Percentiles rank a stretch among this genome's conserved stretches.
phyloP scores from a whole-genome alignment of 1,140 invertebrate genomes.

The Eriocheir sinensis region DNA sequence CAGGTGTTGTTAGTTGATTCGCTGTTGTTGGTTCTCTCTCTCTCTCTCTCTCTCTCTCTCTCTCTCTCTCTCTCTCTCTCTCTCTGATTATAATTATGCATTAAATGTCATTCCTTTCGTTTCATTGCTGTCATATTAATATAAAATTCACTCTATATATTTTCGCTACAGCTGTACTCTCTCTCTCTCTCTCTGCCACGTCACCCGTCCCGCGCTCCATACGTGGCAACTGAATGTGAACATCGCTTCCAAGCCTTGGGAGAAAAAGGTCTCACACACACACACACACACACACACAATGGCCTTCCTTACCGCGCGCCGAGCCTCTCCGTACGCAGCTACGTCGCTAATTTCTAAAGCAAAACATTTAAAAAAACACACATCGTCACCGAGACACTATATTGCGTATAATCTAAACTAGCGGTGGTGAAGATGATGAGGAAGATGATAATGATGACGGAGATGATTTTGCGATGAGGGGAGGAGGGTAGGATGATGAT shows the following conservation, averaged over 20 bases:
- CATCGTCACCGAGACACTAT: too few relatives aligned
- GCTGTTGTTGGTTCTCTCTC: conserved; percentile 19
- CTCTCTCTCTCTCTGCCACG: conserved; percentile 24
- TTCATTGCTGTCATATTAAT: not conserved
- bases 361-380: too few relatives aligned
- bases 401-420: not conserved
- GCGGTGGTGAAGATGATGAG: not conserved
- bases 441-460: not conserved
- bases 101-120: not conserved
- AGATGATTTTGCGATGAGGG: not conserved
- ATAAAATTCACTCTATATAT: not conserved
- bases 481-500: not conserved
- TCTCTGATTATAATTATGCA: not conserved
- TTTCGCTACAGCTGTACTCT: conserved; percentile 23
- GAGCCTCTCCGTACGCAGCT: too few relatives aligned
- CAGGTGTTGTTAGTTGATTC: not conserved
- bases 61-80: conserved; percentile 50
- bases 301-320: not conserved
- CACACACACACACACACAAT: not conserved
- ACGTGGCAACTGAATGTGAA: not conserved
- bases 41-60: conserved; percentile 42
- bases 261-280: not conserved
- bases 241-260: conserved; percentile 2
- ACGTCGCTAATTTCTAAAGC: too few relatives aligned
- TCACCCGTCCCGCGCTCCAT: conserved; percentile 4